Evolutionary conservation across 92 coral and sea anemone species (phyloP).

Genomic region (Porites cylindrica): DNA sequence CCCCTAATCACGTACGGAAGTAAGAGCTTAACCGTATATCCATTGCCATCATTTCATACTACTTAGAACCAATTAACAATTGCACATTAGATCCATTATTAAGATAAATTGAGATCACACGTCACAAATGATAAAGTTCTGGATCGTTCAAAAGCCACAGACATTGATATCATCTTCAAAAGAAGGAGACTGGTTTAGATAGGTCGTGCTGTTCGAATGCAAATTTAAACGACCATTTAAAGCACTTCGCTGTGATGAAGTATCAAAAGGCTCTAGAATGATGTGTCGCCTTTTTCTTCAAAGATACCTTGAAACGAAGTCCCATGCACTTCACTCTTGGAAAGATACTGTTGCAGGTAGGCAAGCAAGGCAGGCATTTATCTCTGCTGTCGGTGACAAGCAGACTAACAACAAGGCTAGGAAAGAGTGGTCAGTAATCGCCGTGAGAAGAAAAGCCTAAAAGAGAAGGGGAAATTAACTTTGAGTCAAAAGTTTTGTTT

Average conservation of each 20-base stretch:
- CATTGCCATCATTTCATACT: not conserved
- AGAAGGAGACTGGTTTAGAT: conserved; percentile 1
- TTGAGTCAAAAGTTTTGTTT: no score
- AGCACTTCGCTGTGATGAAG: conserved; percentile 30
- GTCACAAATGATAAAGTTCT: no score
- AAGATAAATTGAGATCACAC: not conserved
- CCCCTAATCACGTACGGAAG: conserved; percentile 31
- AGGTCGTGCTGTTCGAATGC: conserved; percentile 4
- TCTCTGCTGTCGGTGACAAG: conserved; percentile 24
- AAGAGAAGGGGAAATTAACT: no score
- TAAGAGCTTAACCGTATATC: conserved; percentile 48
- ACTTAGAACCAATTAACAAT: conserved; percentile 35
- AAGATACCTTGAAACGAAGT: conserved; percentile 31
- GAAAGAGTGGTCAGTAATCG: no score
- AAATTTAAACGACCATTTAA: not conserved
- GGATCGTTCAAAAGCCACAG: not conserved
- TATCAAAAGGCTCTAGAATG: conserved; percentile 17
- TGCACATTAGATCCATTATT: conserved; percentile 41
- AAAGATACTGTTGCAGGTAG: conserved; percentile 7
- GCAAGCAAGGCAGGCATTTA: conserved; percentile 11
- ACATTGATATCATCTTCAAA: not conserved
- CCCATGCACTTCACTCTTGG: conserved; percentile 28
- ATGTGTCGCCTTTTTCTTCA: conserved; percentile 28
- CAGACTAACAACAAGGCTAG: no score
- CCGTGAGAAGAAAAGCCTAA: no score